Evolutionary conservation across 2,888 invertebrate species (phyloP), one percentile per base, ranked within the genome.

Genomic region (Cheilosia urbana): DNA sequence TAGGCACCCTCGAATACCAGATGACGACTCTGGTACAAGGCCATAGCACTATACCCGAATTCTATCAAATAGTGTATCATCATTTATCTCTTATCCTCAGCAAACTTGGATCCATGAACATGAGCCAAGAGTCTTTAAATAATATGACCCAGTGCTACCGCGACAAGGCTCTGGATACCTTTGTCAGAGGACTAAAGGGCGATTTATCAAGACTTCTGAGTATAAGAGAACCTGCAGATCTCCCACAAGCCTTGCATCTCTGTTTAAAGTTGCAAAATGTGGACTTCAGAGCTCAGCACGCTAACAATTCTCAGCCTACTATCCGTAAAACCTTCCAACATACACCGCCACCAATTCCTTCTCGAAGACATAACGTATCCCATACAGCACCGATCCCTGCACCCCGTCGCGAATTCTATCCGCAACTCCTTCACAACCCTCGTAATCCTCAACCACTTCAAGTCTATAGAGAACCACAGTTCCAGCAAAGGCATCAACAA

Each of bases 381-480:
- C 19, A 63, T 2, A 57, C 63, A 57, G 40, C 37, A 21, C 66
- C 66, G 2, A 53, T 53, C 17, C 69, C 75, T 3, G 65, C 58
- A 11, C 73, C 63, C 1, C 65, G 69, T 37, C 57, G 71, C n/a
- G 62, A 82, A 17, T 66, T 77, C 53, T 77, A 55, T 53, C 77
- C 72, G n/a, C 72, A 82, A 19, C 53, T 66, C 53, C 47, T 82
- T 13, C 66, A 77, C 15, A 77, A 82, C 21, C 60, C 62, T 24
- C 66, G 69, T 27, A 40, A 57, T 71, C 45, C 72, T 27, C 69
- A 69, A 58, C 51, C 63, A 17, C 63, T 40, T 17, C 69, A 69
- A 42, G 19, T 65, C 34, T 37, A 17, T 30, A 76, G 69, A 42
- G 45, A 58, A 19, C 7, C 60, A 30, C 21, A 60, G n/a, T n/a